Evolutionary conservation across 2,888 invertebrate species (phyloP).

Genomic region (Resseliella maxima): DNA sequence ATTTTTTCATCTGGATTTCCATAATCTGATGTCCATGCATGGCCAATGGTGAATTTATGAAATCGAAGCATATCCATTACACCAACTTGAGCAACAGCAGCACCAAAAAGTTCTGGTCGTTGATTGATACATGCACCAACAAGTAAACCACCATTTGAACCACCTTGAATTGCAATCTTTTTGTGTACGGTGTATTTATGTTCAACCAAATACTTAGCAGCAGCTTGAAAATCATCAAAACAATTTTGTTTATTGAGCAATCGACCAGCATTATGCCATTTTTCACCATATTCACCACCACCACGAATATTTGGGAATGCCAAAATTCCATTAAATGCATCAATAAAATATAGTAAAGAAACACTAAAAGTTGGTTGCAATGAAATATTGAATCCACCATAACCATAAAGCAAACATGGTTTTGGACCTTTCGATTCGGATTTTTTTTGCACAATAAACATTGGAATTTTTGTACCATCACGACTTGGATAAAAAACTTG

Average conservation of each 20-base stretch:
- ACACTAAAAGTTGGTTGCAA: slow-evolving; percentile 91
- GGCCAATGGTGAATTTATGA: slow-evolving; percentile 98
- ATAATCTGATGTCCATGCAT: slow-evolving; percentile 96
- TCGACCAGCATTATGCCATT: slow-evolving; percentile 95
- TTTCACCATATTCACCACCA: slow-evolving; percentile 97
- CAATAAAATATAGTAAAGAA: slow-evolving; percentile 86
- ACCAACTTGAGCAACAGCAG: slow-evolving; percentile 93
- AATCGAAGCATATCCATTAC: slow-evolving; percentile 97
- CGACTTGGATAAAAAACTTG: slow-evolving; percentile 94
- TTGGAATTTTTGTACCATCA: slow-evolving; percentile 93
- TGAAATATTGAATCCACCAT: slow-evolving; percentile 96
- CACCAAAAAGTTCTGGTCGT: slow-evolving; percentile 92
- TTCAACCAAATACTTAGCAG: slow-evolving; percentile 86
- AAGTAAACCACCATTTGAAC: slow-evolving; percentile 96
- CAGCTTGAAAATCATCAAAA: slow-evolving; percentile 95
- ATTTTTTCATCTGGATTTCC: slow-evolving; percentile 88
- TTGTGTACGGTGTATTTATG: slow-evolving; percentile 81
- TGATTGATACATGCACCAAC: slow-evolving; percentile 96
- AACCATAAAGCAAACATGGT: slow-evolving; percentile 92
- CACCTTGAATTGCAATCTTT: slow-evolving; percentile 90
- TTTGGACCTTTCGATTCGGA: slow-evolving; percentile 70
- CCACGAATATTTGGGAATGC: slow-evolving; percentile 96
- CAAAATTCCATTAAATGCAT: slow-evolving; percentile 87
- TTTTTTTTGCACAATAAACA: slow-evolving; percentile 90
- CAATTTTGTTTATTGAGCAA: slow-evolving; percentile 94